A percentile compares a stretch with the other conserved stretches of the same genome.
These are phyloP conservation scores for Hydrolagus colliei DNA, from an alignment of 2,797 vertebrate species.

Conservation along the genomic window DNA sequence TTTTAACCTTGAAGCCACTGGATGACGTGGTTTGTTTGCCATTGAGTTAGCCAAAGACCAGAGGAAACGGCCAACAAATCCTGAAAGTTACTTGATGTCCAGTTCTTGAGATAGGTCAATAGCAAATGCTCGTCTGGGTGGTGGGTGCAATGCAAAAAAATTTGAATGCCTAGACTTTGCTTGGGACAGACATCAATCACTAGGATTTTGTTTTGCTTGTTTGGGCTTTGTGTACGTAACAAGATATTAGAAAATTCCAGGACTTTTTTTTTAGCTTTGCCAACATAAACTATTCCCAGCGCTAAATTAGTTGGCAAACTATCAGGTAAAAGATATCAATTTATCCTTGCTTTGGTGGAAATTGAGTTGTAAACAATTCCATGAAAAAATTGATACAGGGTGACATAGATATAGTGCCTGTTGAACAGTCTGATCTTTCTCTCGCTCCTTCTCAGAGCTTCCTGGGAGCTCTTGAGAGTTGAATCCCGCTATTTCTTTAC, in stretches of 20 bases:
- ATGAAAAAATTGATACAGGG: neutral
- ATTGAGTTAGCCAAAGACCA: neutral
- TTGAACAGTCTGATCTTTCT: too few relatives aligned
- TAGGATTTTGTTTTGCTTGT: neutral
- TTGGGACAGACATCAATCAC: neutral
- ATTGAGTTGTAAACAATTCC: neutral
- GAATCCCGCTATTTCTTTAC: too few relatives aligned
- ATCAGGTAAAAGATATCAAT: neutral
- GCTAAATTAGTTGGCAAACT: neutral
- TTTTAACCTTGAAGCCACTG: neutral
- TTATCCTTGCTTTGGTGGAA: too few relatives aligned
- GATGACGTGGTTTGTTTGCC: neutral
- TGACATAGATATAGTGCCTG: too few relatives aligned
- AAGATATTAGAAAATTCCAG: constrained; percentile 7
- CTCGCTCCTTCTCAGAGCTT: too few relatives aligned
- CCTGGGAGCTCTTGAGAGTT: too few relatives aligned
- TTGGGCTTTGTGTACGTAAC: neutral
- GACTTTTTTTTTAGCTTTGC: neutral
- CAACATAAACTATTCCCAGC: neutral
- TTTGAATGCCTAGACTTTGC: too few relatives aligned
- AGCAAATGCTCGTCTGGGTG: constrained; percentile 6
- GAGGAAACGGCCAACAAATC: neutral
- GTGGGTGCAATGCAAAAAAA: neutral
- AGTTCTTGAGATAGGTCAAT: neutral
- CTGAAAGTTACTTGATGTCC: neutral